Evolutionary conservation across 1,140 invertebrate species (phyloP).

Genomic region (Arctopsyche grandis): DNA sequence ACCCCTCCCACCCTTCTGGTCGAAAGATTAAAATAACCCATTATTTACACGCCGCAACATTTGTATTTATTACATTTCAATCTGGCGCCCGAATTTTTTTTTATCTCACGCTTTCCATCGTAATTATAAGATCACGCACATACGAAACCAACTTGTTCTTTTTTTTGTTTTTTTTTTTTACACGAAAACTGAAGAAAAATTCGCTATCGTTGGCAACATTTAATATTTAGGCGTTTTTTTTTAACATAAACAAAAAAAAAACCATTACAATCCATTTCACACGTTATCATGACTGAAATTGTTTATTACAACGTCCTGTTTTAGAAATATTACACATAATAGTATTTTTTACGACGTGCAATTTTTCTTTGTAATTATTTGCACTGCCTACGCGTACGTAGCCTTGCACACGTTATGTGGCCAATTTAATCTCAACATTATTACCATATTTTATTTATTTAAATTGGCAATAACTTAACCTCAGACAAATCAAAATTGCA

Average conservation of each 20-base stretch:
- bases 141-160: constrained; percentile 5
- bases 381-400: too few relatives aligned
- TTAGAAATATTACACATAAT: too few relatives aligned
- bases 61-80: constrained; percentile 31
- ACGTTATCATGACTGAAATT: background rate
- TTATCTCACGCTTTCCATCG: constrained; percentile 26
- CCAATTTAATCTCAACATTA: too few relatives aligned
- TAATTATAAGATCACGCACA: constrained; percentile 26
- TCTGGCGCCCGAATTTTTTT: background rate
- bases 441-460: too few relatives aligned
- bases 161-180: constrained; percentile 15
- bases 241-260: background rate
- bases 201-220: constrained; percentile 10
- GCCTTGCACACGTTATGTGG: too few relatives aligned
- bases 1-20: background rate
- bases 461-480: too few relatives aligned
- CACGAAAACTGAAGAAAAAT: constrained; percentile 12
- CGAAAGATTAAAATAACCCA: constrained; percentile 25
- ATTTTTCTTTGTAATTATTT: too few relatives aligned
- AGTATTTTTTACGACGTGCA: too few relatives aligned
- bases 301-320: too few relatives aligned
- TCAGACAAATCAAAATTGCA: too few relatives aligned
- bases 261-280: background rate
- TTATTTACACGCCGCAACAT: constrained; percentile 30
- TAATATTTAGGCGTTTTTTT: background rate